Evolutionary conservation across 1,140 invertebrate genomes (phyloP).

Genomic region (Aleiodes sp.): DNA sequence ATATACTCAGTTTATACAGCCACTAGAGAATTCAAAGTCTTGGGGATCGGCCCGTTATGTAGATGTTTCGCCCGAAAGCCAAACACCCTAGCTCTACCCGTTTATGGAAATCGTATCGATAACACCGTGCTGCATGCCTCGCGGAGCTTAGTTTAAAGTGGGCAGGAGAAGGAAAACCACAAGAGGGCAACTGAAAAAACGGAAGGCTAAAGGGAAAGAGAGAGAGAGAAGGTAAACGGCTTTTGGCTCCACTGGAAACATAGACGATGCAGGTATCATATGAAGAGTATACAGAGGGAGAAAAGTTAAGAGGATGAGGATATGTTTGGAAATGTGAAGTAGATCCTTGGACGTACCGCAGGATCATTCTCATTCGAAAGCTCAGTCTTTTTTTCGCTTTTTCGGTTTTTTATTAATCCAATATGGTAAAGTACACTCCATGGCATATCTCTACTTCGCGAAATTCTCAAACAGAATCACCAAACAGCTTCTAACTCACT

Average conservation of each 20-base stretch:
- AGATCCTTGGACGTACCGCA: conserved; percentile 5
- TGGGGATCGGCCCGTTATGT: conserved; percentile 32
- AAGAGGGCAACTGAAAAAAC: too few species aligned
- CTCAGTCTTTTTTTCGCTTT: too few species aligned
- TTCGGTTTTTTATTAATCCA: too few species aligned
- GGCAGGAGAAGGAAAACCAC: conserved; percentile 4
- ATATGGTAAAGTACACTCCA: background rate
- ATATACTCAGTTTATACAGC: conserved; percentile 20
- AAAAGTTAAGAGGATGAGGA: background rate
- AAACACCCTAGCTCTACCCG: conserved; percentile 25
- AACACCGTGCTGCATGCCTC: conserved; percentile 28
- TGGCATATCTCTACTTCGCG: too few species aligned
- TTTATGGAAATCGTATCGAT: conserved; percentile 34
- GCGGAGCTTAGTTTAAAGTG: conserved; percentile 29
- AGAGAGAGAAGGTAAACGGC: background rate
- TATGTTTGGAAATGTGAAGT: conserved; percentile 5
- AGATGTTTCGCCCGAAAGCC: conserved; percentile 31
- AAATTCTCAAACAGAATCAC: too few species aligned
- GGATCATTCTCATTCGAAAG: conserved; percentile 20
- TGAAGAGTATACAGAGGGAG: background rate
- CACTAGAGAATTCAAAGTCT: conserved; percentile 35
- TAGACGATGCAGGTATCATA: conserved; percentile 13
- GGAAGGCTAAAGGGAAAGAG: too few species aligned
- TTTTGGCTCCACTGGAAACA: background rate
- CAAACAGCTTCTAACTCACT: too few species aligned